Conservation (phyloP, 1,140 invertebrate species). For the Platyura marginata region DNA sequence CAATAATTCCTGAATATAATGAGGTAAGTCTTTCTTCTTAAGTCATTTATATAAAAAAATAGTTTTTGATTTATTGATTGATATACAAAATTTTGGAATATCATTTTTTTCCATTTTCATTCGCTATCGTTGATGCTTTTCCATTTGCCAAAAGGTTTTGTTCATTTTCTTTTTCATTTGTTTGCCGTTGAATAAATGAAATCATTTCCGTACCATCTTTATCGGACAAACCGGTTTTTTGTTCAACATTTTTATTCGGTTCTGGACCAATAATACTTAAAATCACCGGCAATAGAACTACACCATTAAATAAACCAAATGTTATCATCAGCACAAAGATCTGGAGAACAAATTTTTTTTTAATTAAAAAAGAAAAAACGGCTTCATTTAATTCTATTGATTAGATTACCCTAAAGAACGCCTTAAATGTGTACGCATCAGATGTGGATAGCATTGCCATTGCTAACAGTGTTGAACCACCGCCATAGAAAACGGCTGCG, state of each 20-base stretch:
- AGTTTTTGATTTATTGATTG: no score
- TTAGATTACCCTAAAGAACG: slow-evolving; percentile 52
- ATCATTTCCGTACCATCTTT: neutral
- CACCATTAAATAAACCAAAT: slow-evolving; percentile 57
- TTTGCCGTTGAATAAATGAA: neutral
- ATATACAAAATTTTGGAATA: no score
- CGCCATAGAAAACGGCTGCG: slow-evolving; percentile 60
- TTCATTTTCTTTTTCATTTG: neutral
- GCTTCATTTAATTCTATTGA: neutral
- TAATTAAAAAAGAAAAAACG: slow-evolving; percentile 3
- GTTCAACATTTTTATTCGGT: no score
- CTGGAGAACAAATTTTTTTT: slow-evolving; percentile 19
- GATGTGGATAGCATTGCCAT: slow-evolving; percentile 53
- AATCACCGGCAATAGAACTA: slow-evolving; percentile 53
- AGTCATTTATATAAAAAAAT: no score
- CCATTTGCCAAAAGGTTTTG: no score
- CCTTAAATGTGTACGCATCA: slow-evolving; percentile 56
- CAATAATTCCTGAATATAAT: no score
- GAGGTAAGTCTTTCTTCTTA: no score
- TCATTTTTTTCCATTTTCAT: no score
- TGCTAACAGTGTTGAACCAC: slow-evolving; percentile 58
- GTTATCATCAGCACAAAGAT: slow-evolving; percentile 57
- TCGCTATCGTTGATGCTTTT: no score
- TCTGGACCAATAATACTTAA: slow-evolving; percentile 48
- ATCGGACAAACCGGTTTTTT: no score